phyloP scores from a whole-genome alignment of 2,113 vertebrate genomes.

The Odobenus rosmarus region DNA sequence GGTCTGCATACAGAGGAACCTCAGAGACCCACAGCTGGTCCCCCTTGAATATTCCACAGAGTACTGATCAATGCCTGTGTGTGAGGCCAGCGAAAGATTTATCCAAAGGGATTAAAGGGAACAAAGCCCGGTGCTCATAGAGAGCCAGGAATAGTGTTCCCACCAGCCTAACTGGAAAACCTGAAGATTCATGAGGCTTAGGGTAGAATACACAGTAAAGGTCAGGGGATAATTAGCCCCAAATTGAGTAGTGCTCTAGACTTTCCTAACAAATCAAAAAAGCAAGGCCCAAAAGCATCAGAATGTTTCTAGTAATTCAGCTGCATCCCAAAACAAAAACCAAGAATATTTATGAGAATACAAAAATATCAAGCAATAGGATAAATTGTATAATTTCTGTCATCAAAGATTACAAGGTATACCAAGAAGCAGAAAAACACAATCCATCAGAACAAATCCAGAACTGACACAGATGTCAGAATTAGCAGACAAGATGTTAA shows the following conservation, averaged over 20 bases:
- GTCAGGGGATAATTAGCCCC: too few relatives aligned
- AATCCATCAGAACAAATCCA: neutral
- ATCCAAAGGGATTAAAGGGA: neutral
- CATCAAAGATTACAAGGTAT: neutral
- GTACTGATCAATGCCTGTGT: too few relatives aligned
- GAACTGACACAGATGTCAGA: neutral
- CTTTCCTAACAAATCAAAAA: neutral
- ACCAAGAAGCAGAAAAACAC: neutral
- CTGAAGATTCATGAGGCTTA: neutral
- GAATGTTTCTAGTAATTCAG: neutral
- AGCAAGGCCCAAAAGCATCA: neutral
- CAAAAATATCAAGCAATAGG: neutral
- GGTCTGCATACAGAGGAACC: neutral
- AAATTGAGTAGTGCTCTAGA: neutral
- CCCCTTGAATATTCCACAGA: neutral
- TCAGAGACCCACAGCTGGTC: too few relatives aligned
- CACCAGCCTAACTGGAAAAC: neutral
- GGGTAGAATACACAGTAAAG: neutral
- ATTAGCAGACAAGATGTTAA: neutral
- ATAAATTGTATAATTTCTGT: neutral
- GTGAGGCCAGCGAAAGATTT: neutral
- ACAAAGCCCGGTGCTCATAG: neutral
- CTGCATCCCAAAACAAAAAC: too few relatives aligned
- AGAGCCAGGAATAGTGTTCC: neutral
- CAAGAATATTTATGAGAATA: neutral